Evolutionary conservation across 2,888 invertebrate species (phyloP).

Genomic region (Andrena flavipes): DNA sequence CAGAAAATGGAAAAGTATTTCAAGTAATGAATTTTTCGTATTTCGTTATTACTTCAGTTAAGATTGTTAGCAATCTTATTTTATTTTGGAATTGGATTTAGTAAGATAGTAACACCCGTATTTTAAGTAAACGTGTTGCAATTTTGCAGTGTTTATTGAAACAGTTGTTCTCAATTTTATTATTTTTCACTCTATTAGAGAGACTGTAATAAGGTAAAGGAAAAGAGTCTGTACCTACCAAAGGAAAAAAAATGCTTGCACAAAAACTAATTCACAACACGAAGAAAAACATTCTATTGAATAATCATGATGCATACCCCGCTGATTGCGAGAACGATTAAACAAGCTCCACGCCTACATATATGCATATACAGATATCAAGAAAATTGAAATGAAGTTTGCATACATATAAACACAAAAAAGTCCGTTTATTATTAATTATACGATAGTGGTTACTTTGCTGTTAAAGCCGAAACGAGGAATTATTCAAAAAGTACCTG

Average conservation of each 20-base stretch:
- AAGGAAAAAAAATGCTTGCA: slow-evolving; percentile 3
- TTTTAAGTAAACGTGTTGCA: not conserved
- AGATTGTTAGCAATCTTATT: not conserved
- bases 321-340: not conserved
- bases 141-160: not conserved
- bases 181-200: not conserved
- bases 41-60: too few relatives aligned
- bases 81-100: not conserved
- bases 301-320: slow-evolving; percentile 16
- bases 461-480: not conserved
- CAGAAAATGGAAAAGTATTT: too few relatives aligned
- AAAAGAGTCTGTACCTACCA: not conserved
- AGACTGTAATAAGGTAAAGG: not conserved
- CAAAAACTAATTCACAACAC: slow-evolving; percentile 1
- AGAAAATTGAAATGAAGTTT: not conserved
- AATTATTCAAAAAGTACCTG: slow-evolving; percentile 2
- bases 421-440: slow-evolving; percentile 6
- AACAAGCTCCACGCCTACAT: not conserved
- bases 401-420: slow-evolving; percentile 9
- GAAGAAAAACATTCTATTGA: slow-evolving; percentile 14
- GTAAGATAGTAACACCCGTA: not conserved
- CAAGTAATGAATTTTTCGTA: too few relatives aligned
- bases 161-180: not conserved
- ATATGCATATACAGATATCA: not conserved
- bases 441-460: not conserved